Evolutionary conservation across 2,113 vertebrate species (phyloP).

Genomic region (human): GRCh38 chr2:159743001-159743500

Average conservation of each 20-base stretch:
- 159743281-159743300: background rate
- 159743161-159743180: conserved; percentile 94
- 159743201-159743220: conserved; percentile 87
- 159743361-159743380: background rate
- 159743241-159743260: conserved; percentile 88
- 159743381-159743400: background rate
- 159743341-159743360: background rate
- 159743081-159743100: conserved; percentile 83
- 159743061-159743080: conserved; percentile 81
- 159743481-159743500: background rate
- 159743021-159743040: background rate
- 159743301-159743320: background rate
- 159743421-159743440: background rate
- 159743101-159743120: conserved; percentile 89
- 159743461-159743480: background rate
- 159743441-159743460: background rate
- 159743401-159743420: conserved; percentile 26
- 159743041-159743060: conserved; percentile 70
- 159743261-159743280: background rate
- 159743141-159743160: conserved; percentile 88
- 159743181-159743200: conserved; percentile 94
- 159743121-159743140: conserved; percentile 89
- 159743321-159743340: background rate
- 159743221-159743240: conserved; percentile 87
- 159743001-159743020: conserved; percentile 37